Percentiles rank a stretch among this genome's conserved stretches.
Conservation (phyloP, 2,797 vertebrate species). For the Oreochromis grahami region DNA sequence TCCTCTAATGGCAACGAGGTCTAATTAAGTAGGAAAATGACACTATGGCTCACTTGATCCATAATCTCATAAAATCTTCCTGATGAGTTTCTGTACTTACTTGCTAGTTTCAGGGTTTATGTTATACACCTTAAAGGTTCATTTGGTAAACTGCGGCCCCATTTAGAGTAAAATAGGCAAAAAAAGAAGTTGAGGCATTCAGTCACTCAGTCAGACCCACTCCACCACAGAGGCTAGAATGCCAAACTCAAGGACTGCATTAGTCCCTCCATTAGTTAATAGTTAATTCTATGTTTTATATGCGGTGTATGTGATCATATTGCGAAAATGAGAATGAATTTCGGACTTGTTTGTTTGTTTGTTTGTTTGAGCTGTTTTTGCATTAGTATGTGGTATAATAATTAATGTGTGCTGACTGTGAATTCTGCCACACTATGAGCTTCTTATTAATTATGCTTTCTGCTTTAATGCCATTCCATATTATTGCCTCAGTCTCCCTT, state of each 20-base stretch:
- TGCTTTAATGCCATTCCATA: constrained; percentile 24
- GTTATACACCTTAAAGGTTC: background rate
- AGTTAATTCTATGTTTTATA: background rate
- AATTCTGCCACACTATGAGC: background rate
- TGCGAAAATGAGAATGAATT: background rate
- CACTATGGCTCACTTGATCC: background rate
- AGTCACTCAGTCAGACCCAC: background rate
- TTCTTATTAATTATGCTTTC: constrained; percentile 32
- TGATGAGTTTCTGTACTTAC: background rate
- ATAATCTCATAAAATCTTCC: background rate
- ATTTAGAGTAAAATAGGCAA: background rate
- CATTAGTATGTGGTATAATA: background rate
- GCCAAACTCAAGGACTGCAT: background rate
- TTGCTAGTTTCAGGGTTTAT: background rate
- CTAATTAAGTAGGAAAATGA: background rate
- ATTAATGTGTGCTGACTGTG: background rate
- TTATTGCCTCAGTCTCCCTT: background rate
- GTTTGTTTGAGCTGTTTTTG: background rate
- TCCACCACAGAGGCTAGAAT: background rate
- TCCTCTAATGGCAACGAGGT: background rate
- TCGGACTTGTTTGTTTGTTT: background rate
- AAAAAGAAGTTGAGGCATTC: background rate
- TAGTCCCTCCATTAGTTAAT: background rate
- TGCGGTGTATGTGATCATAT: accelerated
- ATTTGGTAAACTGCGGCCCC: background rate